Evolutionary conservation across 2,888 invertebrate species (phyloP).

Genomic region (Spodoptera exigua): DNA sequence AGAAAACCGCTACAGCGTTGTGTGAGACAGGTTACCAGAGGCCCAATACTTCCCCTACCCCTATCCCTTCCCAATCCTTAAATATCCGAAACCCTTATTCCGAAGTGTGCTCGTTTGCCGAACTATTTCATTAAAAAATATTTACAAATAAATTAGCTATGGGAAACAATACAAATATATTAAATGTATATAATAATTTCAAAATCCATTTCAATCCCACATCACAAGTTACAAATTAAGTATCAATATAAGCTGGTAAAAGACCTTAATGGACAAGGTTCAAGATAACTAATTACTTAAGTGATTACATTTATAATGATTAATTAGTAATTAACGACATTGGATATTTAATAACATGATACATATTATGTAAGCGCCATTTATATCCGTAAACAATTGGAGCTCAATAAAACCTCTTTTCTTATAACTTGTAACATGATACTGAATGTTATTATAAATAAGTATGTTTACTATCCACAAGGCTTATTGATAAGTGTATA

Average conservation of each 20-base stretch:
- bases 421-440: conserved; percentile 1
- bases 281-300: conserved; percentile 7
- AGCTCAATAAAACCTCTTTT: not conserved
- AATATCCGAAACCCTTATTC: no score
- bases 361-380: conserved; percentile 1
- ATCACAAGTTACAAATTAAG: no score
- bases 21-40: no score
- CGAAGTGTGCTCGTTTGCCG: no score
- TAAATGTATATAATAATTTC: no score
- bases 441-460: not conserved
- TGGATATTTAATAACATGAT: conserved; percentile 3
- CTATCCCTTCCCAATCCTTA: no score
- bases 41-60: no score
- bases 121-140: no score
- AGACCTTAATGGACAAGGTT: conserved; percentile 4
- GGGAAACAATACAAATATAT: no score
- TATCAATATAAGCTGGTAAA: not conserved
- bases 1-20: no score
- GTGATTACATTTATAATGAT: conserved; percentile 5
- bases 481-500: not conserved
- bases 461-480: not conserved
- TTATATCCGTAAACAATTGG: conserved; percentile 10
- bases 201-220: no score
- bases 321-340: conserved; percentile 17
- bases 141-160: no score